A percentile compares a stretch with the other conserved stretches of the same genome.
phyloP scores from a whole-genome alignment of 1,140 invertebrate genomes.

The Zaprionus lachaisei region DNA sequence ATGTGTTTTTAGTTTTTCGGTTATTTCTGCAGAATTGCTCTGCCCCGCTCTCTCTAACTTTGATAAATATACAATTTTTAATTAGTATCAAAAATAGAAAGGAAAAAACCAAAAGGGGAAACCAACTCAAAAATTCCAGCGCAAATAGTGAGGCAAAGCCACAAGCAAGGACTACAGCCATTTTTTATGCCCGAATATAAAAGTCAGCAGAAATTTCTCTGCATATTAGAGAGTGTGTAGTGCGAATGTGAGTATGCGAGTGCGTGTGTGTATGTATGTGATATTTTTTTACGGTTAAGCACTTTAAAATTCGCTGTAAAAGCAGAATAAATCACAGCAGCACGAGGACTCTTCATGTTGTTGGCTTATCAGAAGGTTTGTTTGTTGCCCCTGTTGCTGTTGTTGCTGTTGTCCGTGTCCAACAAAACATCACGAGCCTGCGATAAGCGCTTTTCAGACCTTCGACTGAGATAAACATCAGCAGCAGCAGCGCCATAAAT shows the following conservation, averaged over 20 bases:
- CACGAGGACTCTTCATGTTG: conserved; percentile 41
- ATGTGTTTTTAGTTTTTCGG: conserved; percentile 63
- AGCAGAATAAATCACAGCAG: conserved; percentile 66
- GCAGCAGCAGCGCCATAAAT: conserved; percentile 23
- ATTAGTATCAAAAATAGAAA: conserved; percentile 58
- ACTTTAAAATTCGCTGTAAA: conserved; percentile 56
- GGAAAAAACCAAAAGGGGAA: conserved; percentile 18
- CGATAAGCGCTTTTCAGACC: conserved; percentile 57
- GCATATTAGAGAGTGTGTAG: background rate
- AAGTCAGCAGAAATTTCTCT: conserved; percentile 51
- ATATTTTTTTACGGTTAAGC: conserved; percentile 36
- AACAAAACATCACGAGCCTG: conserved; percentile 38
- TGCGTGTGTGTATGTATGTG: background rate
- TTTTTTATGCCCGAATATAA: conserved; percentile 41
- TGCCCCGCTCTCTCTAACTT: conserved; percentile 52
- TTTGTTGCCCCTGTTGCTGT: conserved; percentile 12
- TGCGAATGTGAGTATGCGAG: background rate
- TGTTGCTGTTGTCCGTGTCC: conserved; percentile 1
- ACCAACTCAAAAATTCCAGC: conserved; percentile 13
- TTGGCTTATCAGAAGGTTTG: conserved; percentile 59
- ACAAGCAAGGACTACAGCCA: conserved; percentile 6
- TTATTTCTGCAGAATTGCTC: conserved; percentile 64
- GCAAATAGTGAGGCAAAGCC: conserved; percentile 48
- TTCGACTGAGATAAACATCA: conserved; percentile 59
- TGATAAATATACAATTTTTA: conserved; percentile 74